Percentiles rank a stretch among this genome's conserved stretches.
phyloP scores from a whole-genome alignment of 2,113 vertebrate genomes.

The Zonotrichia leucophrys region DNA sequence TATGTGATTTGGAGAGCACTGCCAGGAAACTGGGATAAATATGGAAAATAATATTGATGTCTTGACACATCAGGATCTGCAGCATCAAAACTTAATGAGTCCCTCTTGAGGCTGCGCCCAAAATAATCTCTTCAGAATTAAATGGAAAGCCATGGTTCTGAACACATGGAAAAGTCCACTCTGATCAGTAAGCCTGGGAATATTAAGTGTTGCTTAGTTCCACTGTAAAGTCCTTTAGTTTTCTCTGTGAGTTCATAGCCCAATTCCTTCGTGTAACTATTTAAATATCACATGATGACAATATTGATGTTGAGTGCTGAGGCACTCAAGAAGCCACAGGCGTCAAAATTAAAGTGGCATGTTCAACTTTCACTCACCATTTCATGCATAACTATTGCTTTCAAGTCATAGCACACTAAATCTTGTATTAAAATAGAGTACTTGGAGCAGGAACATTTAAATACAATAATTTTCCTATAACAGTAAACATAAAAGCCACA shows the following conservation, averaged over 20 bases:
- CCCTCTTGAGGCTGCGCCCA: not conserved
- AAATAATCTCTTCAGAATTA: not conserved
- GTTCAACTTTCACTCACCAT: not conserved
- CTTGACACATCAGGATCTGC: not conserved
- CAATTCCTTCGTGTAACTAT: not conserved
- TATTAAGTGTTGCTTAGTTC: not conserved
- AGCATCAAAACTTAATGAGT: not conserved
- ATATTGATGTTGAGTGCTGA: not conserved
- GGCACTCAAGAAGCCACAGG: not conserved
- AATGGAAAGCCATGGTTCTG: not conserved
- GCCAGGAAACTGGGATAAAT: not conserved
- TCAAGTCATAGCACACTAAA: not conserved
- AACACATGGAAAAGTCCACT: not conserved
- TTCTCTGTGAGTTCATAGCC: not conserved
- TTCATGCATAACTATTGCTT: not conserved
- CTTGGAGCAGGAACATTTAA: not conserved
- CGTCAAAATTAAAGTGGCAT: not conserved
- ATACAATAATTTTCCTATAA: not conserved
- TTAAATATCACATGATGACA: not conserved
- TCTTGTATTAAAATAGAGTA: not conserved
- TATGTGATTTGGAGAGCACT: not conserved
- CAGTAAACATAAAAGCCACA: not conserved
- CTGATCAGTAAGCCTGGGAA: not conserved
- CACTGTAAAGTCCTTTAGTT: not conserved
- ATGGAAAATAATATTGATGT: constrained; percentile 2